Evolutionary conservation across 1,140 invertebrate species (phyloP).

Genomic region (Diorhabda sublineata): DNA sequence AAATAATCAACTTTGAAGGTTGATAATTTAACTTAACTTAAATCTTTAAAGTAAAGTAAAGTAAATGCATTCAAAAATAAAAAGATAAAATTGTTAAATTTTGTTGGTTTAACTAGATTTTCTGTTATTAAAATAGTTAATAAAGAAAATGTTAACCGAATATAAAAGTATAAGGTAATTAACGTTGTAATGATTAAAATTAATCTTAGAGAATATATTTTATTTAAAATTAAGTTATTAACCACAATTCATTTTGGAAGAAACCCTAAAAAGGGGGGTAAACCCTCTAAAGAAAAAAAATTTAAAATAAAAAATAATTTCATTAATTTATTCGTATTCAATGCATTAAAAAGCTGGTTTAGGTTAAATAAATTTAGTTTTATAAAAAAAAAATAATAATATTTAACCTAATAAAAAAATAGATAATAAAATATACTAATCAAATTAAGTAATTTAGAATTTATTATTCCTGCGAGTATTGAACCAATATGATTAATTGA

Average conservation of each 20-base stretch:
- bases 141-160: slow-evolving; percentile 35
- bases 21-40: slow-evolving; percentile 57
- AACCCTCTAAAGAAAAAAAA: slow-evolving; percentile 52
- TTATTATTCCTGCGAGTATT: slow-evolving; percentile 47
- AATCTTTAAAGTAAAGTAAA: slow-evolving; percentile 49
- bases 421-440: slow-evolving; percentile 48
- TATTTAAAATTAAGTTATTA: slow-evolving; percentile 47
- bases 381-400: slow-evolving; percentile 48
- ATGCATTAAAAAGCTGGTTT: slow-evolving; percentile 48
- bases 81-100: slow-evolving; percentile 16
- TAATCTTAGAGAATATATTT: slow-evolving; percentile 40
- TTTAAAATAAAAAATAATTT: slow-evolving; percentile 50
- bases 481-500: slow-evolving; percentile 55
- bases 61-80: slow-evolving; percentile 42
- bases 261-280: slow-evolving; percentile 54
- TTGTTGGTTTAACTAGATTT: neutral
- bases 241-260: slow-evolving; percentile 53
- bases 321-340: slow-evolving; percentile 41
- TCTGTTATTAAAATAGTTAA: slow-evolving; percentile 14
- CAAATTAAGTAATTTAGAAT: slow-evolving; percentile 47
- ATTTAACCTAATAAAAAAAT: slow-evolving; percentile 45
- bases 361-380: slow-evolving; percentile 47
- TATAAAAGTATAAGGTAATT: slow-evolving; percentile 50
- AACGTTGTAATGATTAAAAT: slow-evolving; percentile 48
- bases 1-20: slow-evolving; percentile 57